phyloP scores from a whole-genome alignment of 2,113 vertebrate genomes.

The Calidris pugnax region DNA sequence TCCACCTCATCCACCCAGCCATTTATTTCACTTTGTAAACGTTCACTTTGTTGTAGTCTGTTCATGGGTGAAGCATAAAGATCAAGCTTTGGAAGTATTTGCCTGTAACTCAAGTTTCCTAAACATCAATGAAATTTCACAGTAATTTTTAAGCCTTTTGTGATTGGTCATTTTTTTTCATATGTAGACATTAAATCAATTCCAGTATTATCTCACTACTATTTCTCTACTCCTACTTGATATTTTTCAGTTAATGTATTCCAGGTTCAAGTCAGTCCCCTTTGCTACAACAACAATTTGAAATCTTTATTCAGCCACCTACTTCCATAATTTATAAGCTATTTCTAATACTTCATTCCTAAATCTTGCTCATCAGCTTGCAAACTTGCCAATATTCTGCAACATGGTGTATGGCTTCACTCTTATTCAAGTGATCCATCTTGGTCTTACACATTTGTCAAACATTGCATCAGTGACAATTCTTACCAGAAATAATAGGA shows the following conservation, averaged over 20 bases:
- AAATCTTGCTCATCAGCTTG: neutral
- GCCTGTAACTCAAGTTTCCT: neutral
- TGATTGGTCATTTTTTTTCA: neutral
- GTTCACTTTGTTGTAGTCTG: neutral
- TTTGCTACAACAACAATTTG: neutral
- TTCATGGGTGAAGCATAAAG: neutral
- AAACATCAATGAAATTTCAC: neutral
- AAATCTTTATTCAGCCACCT: neutral
- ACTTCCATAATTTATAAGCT: neutral
- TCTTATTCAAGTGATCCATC: neutral
- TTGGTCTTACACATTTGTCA: neutral
- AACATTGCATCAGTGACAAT: neutral
- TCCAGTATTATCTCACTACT: neutral
- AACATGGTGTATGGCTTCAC: neutral
- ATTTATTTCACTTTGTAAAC: neutral
- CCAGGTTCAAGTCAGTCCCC: neutral
- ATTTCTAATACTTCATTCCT: neutral
- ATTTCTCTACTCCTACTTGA: neutral
- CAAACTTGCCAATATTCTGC: neutral
- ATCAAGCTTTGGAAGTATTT: neutral
- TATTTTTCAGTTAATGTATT: slow-evolving; percentile 10
- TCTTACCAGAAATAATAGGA: neutral
- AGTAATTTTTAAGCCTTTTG: neutral
- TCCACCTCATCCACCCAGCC: neutral
- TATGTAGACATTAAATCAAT: slow-evolving; percentile 4